A percentile compares a stretch with the other conserved stretches of the same genome.
phyloP scores from a whole-genome alignment of 2,888 invertebrate species.

The Platycnemis pennipes region DNA sequence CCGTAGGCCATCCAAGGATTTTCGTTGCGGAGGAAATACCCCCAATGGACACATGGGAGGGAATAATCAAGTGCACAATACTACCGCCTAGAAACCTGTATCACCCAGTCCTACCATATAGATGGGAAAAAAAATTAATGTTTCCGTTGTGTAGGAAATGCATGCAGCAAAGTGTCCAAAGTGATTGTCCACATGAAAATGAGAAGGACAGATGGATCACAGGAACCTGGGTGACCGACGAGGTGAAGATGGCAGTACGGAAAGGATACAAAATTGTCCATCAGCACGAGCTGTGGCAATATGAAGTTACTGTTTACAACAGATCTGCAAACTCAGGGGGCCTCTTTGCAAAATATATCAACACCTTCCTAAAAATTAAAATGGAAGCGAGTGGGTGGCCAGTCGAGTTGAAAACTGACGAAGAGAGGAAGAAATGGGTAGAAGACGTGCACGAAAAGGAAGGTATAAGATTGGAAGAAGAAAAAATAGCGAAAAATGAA shows the following conservation, averaged over 20 bases:
- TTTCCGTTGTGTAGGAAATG: conserved; percentile 76
- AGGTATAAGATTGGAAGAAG: conserved; percentile 70
- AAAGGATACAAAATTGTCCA: conserved; percentile 75
- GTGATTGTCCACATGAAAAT: conserved; percentile 74
- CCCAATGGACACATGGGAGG: conserved; percentile 70
- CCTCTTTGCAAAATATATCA: conserved; percentile 75
- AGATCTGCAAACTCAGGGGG: conserved; percentile 72
- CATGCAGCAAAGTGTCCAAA: conserved; percentile 73
- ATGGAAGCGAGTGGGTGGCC: conserved; percentile 75
- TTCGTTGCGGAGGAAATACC: conserved; percentile 70
- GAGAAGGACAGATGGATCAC: conserved; percentile 72
- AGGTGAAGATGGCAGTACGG: conserved; percentile 75
- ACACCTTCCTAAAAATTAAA: conserved; percentile 75
- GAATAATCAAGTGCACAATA: not conserved
- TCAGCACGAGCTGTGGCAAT: conserved; percentile 76
- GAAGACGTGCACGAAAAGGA: conserved; percentile 70
- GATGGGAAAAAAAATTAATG: conserved; percentile 74
- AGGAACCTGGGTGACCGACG: conserved; percentile 76
- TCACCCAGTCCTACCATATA: conserved; percentile 75
- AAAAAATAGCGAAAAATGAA: conserved; percentile 71
- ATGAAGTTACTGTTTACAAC: conserved; percentile 74
- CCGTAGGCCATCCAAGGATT: conserved; percentile 52
- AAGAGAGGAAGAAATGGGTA: conserved; percentile 70
- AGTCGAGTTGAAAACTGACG: conserved; percentile 71
- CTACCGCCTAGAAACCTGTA: conserved; percentile 71